A percentile compares a stretch with the other conserved stretches of the same genome.
These are phyloP conservation scores for Poecilobothrus nobilitatus DNA, from an alignment of 2,888 invertebrate genomes.

Conservation along the genomic window DNA sequence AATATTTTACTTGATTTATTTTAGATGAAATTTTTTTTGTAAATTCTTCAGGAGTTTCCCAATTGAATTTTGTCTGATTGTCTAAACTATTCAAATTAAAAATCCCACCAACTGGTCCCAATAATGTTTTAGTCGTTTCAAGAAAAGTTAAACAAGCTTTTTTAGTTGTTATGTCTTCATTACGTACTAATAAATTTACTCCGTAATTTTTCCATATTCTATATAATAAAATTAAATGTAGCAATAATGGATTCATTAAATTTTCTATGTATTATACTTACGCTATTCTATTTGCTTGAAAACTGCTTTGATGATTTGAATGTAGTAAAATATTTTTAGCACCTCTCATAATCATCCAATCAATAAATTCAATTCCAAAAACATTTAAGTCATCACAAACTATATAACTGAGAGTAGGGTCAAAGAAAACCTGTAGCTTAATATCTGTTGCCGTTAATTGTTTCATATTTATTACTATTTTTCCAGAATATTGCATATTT, in stretches of 20 bases:
- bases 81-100: conserved; percentile 85
- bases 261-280: background rate
- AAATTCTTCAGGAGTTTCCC: conserved; percentile 65
- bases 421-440: background rate
- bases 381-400: conserved; percentile 69
- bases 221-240: background rate
- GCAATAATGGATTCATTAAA: background rate
- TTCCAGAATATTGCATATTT: conserved; percentile 47
- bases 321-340: conserved; percentile 70
- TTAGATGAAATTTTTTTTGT: background rate
- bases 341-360: conserved; percentile 75
- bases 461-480: conserved; percentile 41
- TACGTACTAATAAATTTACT: conserved; percentile 57
- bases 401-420: conserved; percentile 7
- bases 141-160: conserved; percentile 63
- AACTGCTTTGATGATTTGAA: conserved; percentile 50
- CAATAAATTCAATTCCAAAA: conserved; percentile 79
- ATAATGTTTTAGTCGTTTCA: conserved; percentile 50
- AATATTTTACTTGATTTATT: conserved; percentile 56
- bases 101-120: conserved; percentile 68
- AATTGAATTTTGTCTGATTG: conserved; percentile 61
- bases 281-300: background rate
- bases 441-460: conserved; percentile 24
- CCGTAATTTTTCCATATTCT: conserved; percentile 66
- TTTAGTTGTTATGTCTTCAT: conserved; percentile 60